phyloP scores from a whole-genome alignment of 2,797 vertebrate genomes.

The Gymnoscopelus braueri region DNA sequence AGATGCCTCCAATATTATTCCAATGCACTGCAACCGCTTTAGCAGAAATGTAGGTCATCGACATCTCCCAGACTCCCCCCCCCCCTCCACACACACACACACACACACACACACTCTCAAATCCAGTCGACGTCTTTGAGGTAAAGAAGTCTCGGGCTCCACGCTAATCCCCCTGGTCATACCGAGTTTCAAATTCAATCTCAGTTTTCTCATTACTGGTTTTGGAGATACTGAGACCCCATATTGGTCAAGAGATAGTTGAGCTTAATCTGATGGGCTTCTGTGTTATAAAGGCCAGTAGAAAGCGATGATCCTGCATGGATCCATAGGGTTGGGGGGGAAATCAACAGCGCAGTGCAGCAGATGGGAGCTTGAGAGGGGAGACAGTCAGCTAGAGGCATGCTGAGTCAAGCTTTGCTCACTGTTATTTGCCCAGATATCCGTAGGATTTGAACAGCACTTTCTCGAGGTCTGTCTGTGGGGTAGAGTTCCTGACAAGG shows the following conservation, averaged over 20 bases:
- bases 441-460: not conserved
- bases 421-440: constrained; percentile 31
- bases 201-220: constrained; percentile 82
- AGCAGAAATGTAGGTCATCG: constrained; percentile 79
- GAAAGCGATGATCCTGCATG: constrained; percentile 61
- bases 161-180: constrained; percentile 79
- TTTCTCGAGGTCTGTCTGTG: constrained; percentile 21
- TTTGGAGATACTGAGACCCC: constrained; percentile 77
- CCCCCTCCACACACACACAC: constrained; percentile 37
- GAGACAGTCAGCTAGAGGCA: constrained; percentile 18
- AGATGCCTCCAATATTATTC: constrained; percentile 57
- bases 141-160: constrained; percentile 71
- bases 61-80: constrained; percentile 56
- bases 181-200: constrained; percentile 83
- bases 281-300: constrained; percentile 53
- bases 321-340: constrained; percentile 55
- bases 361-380: constrained; percentile 38
- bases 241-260: constrained; percentile 80
- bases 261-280: constrained; percentile 75
- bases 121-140: constrained; percentile 74
- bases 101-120: constrained; percentile 41
- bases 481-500: constrained; percentile 11
- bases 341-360: constrained; percentile 57
- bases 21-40: constrained; percentile 62
- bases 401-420: constrained; percentile 16